phyloP scores from a whole-genome alignment of 2,888 invertebrate species.

The Clitarchus hookeri region DNA sequence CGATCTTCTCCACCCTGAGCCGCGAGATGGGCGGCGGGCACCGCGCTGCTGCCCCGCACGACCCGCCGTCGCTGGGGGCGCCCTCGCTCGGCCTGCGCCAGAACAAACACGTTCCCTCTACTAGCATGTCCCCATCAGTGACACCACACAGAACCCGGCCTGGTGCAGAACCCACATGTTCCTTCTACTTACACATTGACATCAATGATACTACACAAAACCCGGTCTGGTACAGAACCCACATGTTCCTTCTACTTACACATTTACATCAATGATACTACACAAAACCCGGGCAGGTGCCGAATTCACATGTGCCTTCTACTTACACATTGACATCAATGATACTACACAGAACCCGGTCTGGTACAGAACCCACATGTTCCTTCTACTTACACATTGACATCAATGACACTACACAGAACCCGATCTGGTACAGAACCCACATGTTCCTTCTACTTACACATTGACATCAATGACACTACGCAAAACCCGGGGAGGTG shows the following conservation, averaged over 20 bases:
- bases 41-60: conserved; percentile 46
- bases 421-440: neutral
- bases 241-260: neutral
- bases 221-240: neutral
- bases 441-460: neutral
- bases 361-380: neutral
- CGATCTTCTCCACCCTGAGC: conserved; percentile 74
- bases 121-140: neutral
- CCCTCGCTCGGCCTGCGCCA: conserved; percentile 60
- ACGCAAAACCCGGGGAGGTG: neutral
- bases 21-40: conserved; percentile 72
- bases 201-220: no score
- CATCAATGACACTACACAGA: neutral
- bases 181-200: neutral
- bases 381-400: neutral
- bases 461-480: neutral
- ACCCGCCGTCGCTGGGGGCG: conserved; percentile 48
- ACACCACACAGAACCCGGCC: neutral
- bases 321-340: no score
- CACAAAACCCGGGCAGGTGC: neutral
- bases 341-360: neutral
- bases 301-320: neutral
- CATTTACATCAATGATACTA: neutral
- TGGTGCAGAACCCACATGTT: neutral
- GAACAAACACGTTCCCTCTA: neutral